These are phyloP conservation scores for Hippocampus kuda DNA, from an alignment of 2,797 vertebrate species.

Conservation along the genomic window DNA sequence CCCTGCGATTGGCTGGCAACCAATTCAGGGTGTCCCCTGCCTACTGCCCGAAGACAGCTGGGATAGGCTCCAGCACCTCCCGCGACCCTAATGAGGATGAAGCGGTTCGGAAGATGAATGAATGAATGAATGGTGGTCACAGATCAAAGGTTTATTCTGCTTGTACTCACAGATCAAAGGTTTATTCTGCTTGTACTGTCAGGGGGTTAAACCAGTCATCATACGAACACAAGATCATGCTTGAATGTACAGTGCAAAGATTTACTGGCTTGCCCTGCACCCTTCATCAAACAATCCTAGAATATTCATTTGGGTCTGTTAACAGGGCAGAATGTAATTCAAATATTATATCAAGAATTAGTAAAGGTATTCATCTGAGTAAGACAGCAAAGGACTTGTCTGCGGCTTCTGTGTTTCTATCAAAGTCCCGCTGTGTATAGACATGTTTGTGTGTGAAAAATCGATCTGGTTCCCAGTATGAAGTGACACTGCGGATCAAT, in stretches of 20 bases:
- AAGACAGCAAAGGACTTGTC: not conserved
- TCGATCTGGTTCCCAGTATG: conserved; percentile 44
- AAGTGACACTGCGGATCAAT: conserved; percentile 60
- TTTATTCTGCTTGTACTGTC: not conserved
- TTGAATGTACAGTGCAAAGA: not conserved
- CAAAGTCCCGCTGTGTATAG: not conserved
- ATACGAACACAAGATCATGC: not conserved
- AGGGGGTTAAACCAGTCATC: conserved; percentile 3
- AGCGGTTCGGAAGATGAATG: no score
- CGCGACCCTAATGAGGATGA: no score
- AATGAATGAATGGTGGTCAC: no score
- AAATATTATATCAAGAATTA: not conserved
- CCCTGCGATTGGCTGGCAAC: no score
- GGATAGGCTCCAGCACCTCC: no score
- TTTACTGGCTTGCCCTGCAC: not conserved
- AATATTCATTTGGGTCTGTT: not conserved
- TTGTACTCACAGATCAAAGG: conserved; percentile 9
- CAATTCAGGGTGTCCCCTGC: no score
- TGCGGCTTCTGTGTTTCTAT: not conserved
- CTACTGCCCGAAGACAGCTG: no score
- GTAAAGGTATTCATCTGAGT: not conserved
- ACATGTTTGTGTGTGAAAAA: conserved; percentile 19
- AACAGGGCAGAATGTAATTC: not conserved
- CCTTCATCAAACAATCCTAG: not conserved
- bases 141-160: no score